These are phyloP conservation scores for Leptodirus hochenwartii DNA, from an alignment of 2,888 invertebrate species.

Conservation along the genomic window DNA sequence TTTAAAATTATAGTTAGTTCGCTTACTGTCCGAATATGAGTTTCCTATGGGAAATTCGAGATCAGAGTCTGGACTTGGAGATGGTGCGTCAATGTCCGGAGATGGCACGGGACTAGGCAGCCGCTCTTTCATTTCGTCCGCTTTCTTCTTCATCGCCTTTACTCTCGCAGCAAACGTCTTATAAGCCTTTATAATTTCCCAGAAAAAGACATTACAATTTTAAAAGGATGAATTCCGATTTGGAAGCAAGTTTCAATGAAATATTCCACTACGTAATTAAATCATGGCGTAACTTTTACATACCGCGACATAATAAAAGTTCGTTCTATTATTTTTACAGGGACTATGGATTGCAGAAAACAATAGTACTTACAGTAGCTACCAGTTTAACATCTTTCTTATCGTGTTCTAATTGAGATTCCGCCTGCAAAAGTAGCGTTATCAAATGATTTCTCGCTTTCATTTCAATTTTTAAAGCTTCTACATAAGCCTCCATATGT, in stretches of 20 bases:
- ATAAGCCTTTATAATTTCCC: slow-evolving; percentile 84
- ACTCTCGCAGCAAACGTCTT: slow-evolving; percentile 84
- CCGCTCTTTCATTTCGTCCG: slow-evolving; percentile 62
- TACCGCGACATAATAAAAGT: no score
- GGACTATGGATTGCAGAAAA: no score
- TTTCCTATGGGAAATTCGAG: slow-evolving; percentile 44
- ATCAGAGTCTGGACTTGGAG: slow-evolving; percentile 69
- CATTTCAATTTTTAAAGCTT: slow-evolving; percentile 64
- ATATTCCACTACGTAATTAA: no score
- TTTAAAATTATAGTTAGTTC: slow-evolving; percentile 3
- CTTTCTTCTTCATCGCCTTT: slow-evolving; percentile 64
- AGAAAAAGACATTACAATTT: no score
- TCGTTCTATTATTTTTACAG: no score
- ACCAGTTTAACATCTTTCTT: slow-evolving; percentile 90
- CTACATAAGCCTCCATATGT: slow-evolving; percentile 65
- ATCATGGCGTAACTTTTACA: no score
- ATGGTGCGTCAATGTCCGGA: slow-evolving; percentile 48
- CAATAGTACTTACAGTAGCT: slow-evolving; percentile 57
- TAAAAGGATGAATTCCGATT: no score
- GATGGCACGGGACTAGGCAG: slow-evolving; percentile 52
- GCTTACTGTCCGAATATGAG: slow-evolving; percentile 7
- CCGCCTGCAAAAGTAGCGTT: slow-evolving; percentile 60
- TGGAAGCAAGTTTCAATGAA: no score
- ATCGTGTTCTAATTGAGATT: slow-evolving; percentile 77
- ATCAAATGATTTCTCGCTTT: slow-evolving; percentile 62